Evolutionary conservation across 2,888 invertebrate species (phyloP).

Genomic region (Diarsia dahlii): DNA sequence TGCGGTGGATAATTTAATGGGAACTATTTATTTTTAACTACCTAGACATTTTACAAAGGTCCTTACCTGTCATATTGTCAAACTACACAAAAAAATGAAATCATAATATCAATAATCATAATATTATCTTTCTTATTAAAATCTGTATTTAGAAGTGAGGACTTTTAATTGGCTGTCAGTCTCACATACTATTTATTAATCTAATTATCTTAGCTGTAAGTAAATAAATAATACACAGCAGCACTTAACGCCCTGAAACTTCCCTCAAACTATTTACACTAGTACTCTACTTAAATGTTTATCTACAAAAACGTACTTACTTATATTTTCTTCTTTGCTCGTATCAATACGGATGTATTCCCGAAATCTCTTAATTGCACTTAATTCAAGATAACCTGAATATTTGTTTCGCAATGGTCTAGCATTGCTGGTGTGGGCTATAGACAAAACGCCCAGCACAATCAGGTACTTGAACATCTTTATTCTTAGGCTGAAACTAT

Average conservation of each 20-base stretch:
- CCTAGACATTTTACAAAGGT: neutral
- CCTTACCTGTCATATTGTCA: neutral
- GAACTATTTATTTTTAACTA: neutral
- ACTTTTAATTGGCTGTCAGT: too few species aligned
- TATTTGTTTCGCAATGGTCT: slow-evolving; percentile 43
- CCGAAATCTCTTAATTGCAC: slow-evolving; percentile 70
- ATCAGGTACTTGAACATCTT: slow-evolving; percentile 45
- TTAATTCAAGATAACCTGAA: slow-evolving; percentile 37
- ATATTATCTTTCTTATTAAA: too few species aligned
- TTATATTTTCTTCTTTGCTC: slow-evolving; percentile 68
- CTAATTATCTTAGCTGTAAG: too few species aligned
- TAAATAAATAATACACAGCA: too few species aligned
- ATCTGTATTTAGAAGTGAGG: too few species aligned
- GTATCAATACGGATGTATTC: slow-evolving; percentile 79
- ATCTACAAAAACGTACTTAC: slow-evolving; percentile 35
- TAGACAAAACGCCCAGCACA: slow-evolving; percentile 14
- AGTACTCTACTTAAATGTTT: neutral
- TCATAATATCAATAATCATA: too few species aligned
- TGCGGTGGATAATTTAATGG: neutral
- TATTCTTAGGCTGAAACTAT: slow-evolving; percentile 24
- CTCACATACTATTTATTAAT: too few species aligned
- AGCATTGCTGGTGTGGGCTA: slow-evolving; percentile 18
- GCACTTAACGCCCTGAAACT: neutral
- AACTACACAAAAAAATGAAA: neutral
- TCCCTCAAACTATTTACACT: neutral